phyloP scores from a whole-genome alignment of 2,797 vertebrate species.

The Podargus strigoides region DNA sequence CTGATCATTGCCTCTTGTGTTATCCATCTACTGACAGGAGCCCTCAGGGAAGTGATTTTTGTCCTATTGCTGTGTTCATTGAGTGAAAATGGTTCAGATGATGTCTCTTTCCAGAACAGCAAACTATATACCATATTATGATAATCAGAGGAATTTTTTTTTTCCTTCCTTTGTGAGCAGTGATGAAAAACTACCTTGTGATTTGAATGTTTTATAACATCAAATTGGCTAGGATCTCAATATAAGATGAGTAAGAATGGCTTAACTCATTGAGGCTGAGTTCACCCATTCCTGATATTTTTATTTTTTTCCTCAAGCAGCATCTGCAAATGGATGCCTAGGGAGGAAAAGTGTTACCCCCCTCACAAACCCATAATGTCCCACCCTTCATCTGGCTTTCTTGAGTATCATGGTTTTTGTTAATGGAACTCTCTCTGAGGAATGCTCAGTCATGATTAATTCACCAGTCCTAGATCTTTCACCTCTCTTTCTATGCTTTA shows the following conservation, averaged over 20 bases:
- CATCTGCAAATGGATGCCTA: not conserved
- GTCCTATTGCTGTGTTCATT: not conserved
- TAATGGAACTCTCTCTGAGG: not conserved
- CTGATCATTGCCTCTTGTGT: not conserved
- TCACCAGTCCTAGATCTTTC: not conserved
- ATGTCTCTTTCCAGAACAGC: not conserved
- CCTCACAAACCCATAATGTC: not conserved
- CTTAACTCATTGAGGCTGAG: not conserved
- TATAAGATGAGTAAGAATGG: not conserved
- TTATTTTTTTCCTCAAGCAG: not conserved
- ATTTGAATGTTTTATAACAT: not conserved
- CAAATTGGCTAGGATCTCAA: not conserved
- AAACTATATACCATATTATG: not conserved
- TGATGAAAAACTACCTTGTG: not conserved
- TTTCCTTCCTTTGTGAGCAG: not conserved
- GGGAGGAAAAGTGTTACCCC: accelerated
- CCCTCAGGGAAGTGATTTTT: not conserved
- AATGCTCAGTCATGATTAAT: not conserved
- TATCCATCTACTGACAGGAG: not conserved
- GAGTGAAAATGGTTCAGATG: not conserved
- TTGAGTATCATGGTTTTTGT: not conserved
- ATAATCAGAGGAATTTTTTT: not conserved
- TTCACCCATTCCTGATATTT: not conserved
- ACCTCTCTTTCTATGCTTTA: not conserved
- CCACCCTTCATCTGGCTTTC: not conserved